Percentiles rank a stretch among this genome's conserved stretches.
These are phyloP conservation scores for Erpetoichthys calabaricus DNA, from an alignment of 2,797 vertebrate genomes.

Conservation along the genomic window DNA sequence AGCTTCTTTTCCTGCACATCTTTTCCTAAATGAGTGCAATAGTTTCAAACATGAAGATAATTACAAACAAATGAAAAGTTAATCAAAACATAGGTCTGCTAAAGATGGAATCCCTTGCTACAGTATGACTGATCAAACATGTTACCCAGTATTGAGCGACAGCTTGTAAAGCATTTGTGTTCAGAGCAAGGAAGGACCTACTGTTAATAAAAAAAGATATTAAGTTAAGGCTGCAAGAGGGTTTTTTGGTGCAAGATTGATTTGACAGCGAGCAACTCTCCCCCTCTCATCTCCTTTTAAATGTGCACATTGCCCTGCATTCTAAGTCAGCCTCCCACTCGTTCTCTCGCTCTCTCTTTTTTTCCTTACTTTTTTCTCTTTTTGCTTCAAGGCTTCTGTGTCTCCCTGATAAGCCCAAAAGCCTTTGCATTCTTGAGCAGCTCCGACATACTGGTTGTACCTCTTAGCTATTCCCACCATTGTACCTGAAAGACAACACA, in stretches of 20 bases:
- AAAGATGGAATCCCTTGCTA: too few relatives aligned
- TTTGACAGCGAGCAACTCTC: not conserved
- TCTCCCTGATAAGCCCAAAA: slow-evolving; percentile 7
- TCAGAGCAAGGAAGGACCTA: too few relatives aligned
- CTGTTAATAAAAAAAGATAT: too few relatives aligned
- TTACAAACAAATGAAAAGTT: too few relatives aligned
- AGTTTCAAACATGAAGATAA: too few relatives aligned
- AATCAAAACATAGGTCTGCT: too few relatives aligned
- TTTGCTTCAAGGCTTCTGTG: slow-evolving; percentile 5
- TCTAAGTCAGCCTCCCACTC: not conserved
- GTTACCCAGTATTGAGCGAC: too few relatives aligned
- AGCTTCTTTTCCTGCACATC: too few relatives aligned
- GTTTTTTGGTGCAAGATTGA: not conserved
- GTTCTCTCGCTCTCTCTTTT: not conserved
- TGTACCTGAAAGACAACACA: slow-evolving; percentile 1
- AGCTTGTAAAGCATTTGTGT: too few relatives aligned
- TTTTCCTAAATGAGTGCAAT: too few relatives aligned
- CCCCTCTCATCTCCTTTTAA: not conserved
- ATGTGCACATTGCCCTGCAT: not conserved
- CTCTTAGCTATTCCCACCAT: slow-evolving; percentile 4
- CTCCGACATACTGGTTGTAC: not conserved
- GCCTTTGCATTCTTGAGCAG: slow-evolving; percentile 1
- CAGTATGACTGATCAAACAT: too few relatives aligned
- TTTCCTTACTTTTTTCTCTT: not conserved
- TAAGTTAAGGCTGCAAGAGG: too few relatives aligned